Evolutionary conservation across 64 coral and sea anemone genomes (phyloP), one percentile per base, ranked within the genome.

Genomic region (Pocillopora verrucosa): DNA sequence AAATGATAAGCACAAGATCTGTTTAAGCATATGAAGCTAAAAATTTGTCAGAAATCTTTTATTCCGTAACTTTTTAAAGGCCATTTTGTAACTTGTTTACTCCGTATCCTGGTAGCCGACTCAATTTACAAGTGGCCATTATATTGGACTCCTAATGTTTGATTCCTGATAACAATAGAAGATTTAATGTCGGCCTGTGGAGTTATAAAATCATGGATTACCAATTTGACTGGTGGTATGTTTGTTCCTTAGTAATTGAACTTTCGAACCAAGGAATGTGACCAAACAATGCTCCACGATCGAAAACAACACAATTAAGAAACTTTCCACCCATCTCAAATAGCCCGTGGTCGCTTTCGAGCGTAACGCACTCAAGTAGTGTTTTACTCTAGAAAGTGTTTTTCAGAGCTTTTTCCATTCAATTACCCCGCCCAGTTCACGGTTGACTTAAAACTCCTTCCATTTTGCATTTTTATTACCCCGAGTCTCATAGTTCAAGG

Each of bases 401-500:
- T 85, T 85, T 85, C 67, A 25, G 63, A 70, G 0, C 19, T 85
- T 85, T 85, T 68, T 68, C 17, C 56, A 13, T 10, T 12, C 72
- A 19, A 72, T 58, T 72, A 45, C 82, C 26, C 82, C 82, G 82
- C 82, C 82, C 65, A 13, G 10, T 85, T 85, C 65, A 85, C 65
- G 82, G 82, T 85, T 85, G 82, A 85, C 82, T 85, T 56, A 72
- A 85, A 85, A 85, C 36, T 72, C 82, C 45, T 12, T n/a, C 11
- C 68, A 45, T 70, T 84, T 85, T 85, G 82, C 82, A 85, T 72
- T 72, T 85, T 51, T 41, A 85, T 62, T 81, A 59, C 45, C 7
- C 56, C 22, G 63, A 6, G 16, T 67, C 20, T 4, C 1, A 72
- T 19, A 41, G 45, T 1, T 58, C 15, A 19, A 72, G 45, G 37